These are phyloP conservation scores for Sinocyclocheilus anshuiensis DNA, from an alignment of 2,113 vertebrate genomes.

Conservation along the genomic window DNA sequence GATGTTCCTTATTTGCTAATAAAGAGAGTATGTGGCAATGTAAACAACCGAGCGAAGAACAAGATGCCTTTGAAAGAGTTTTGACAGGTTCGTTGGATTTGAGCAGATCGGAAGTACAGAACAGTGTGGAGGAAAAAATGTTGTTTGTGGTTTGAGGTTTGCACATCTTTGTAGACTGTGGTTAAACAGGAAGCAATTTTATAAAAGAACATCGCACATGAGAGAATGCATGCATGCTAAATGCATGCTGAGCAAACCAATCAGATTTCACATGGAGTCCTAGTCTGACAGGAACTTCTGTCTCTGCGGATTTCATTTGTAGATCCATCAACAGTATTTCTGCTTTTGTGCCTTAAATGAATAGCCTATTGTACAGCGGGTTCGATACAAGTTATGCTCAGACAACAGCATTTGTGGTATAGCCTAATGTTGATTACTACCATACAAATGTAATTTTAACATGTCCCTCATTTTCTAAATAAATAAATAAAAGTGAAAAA, in stretches of 20 bases:
- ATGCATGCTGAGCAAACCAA: neutral
- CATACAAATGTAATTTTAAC: neutral
- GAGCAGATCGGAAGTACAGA: neutral
- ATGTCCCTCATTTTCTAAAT: neutral
- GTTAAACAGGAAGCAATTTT: slow-evolving; percentile 7
- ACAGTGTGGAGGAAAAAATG: neutral
- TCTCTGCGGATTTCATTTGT: neutral
- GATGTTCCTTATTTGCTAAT: slow-evolving; percentile 12
- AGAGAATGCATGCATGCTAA: slow-evolving; percentile 1
- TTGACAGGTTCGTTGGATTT: slow-evolving; percentile 39
- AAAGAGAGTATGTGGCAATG: slow-evolving; percentile 13
- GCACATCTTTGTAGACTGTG: slow-evolving; percentile 3
- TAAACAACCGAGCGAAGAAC: slow-evolving; percentile 32
- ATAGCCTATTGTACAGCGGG: neutral
- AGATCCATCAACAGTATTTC: neutral
- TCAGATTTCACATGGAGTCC: neutral
- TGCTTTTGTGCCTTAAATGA: neutral
- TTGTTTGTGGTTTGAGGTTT: neutral
- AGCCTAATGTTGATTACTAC: neutral
- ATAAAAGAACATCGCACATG: slow-evolving; percentile 3
- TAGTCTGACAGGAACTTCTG: neutral
- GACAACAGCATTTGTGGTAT: neutral
- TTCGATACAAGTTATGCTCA: neutral
- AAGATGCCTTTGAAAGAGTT: slow-evolving; percentile 28
- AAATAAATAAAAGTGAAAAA: neutral